Evolutionary conservation across 2,888 invertebrate genomes (phyloP).

Genomic region (Drosophila greeni): DNA sequence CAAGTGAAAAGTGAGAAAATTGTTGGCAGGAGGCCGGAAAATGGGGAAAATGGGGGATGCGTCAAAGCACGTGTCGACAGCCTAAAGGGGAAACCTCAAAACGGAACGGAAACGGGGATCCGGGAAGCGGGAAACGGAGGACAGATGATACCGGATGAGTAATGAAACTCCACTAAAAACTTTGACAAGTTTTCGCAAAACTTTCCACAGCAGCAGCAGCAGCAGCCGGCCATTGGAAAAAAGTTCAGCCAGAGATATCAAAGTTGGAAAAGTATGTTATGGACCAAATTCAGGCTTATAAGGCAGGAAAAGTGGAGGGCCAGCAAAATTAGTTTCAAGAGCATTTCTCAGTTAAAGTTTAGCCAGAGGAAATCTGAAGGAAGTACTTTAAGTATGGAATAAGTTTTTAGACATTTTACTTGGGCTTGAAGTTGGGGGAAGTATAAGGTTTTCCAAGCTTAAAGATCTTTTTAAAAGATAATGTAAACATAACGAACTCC

Average conservation of each 20-base stretch:
- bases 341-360: slow-evolving; percentile 15
- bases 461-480: background rate
- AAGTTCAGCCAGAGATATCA: slow-evolving; percentile 26
- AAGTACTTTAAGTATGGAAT: slow-evolving; percentile 6
- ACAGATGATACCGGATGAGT: slow-evolving; percentile 45
- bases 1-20: background rate
- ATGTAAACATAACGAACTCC: background rate
- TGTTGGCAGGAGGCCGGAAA: background rate
- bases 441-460: background rate
- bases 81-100: slow-evolving; percentile 34
- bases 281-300: slow-evolving; percentile 19
- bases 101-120: slow-evolving; percentile 3
- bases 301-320: background rate
- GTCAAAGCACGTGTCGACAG: slow-evolving; percentile 41
- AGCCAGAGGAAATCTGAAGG: background rate
- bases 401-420: background rate
- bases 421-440: background rate
- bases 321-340: slow-evolving; percentile 30
- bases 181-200: slow-evolving; percentile 45
- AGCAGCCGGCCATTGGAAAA: slow-evolving; percentile 12
- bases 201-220: slow-evolving; percentile 26
- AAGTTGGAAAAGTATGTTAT: slow-evolving; percentile 44
- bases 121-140: slow-evolving; percentile 2
- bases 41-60: slow-evolving; percentile 4
- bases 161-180: slow-evolving; percentile 49